These are phyloP conservation scores for Sweltsa coloradensis DNA, from an alignment of 1,140 invertebrate species.

Conservation along the genomic window DNA sequence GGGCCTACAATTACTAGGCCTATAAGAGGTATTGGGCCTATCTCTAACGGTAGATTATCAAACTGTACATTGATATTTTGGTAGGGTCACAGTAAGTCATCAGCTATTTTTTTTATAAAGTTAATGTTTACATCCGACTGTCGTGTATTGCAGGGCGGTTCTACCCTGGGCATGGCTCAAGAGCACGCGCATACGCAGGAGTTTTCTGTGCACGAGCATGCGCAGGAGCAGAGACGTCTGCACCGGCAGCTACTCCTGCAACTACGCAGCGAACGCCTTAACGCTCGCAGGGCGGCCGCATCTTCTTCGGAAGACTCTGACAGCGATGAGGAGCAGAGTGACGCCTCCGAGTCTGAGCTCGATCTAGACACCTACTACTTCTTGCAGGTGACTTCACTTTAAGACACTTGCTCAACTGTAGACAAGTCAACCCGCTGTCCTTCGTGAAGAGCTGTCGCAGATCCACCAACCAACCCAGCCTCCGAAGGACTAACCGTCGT, in stretches of 20 bases:
- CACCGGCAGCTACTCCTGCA: conserved; percentile 47
- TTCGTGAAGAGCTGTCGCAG: no score
- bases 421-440: no score
- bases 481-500: no score
- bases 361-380: conserved; percentile 91
- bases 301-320: conserved; percentile 63
- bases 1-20: no score
- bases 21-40: no score
- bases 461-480: no score
- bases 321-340: conserved; percentile 55
- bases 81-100: no score
- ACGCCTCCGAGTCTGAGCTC: conserved; percentile 69
- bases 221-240: conserved; percentile 69
- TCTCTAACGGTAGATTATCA: no score
- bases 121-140: no score
- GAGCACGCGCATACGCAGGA: conserved; percentile 66
- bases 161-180: conserved; percentile 89
- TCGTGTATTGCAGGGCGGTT: conserved; percentile 54
- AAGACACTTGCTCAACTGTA: not conserved
- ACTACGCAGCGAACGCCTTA: conserved; percentile 17
- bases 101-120: no score
- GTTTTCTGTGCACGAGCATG: conserved; percentile 71
- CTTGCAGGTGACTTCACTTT: conserved; percentile 32
- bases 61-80: no score
- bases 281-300: conserved; percentile 20